Percentiles rank a stretch among this genome's conserved stretches.
Conservation (phyloP, 1,140 invertebrate species). For the Drosophila sulfurigaster region DNA sequence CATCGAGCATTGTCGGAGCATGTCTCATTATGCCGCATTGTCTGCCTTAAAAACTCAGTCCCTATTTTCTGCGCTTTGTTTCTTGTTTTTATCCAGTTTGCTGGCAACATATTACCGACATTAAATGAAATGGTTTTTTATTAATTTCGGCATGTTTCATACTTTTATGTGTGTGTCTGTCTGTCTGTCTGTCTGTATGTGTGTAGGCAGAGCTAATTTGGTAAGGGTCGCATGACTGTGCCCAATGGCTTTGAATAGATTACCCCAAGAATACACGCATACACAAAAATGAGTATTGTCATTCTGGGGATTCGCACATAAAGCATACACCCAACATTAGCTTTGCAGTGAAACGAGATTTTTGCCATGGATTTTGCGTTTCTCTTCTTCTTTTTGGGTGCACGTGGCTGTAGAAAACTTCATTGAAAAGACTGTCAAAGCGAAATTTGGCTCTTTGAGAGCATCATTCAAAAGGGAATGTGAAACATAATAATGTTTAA, state of each 20-base stretch:
- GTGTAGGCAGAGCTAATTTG: slow-evolving; percentile 52
- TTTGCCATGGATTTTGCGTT: background rate
- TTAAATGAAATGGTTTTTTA: slow-evolving; percentile 74
- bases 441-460: background rate
- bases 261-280: slow-evolving; percentile 14
- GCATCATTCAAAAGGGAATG: background rate
- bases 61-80: slow-evolving; percentile 29
- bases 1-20: slow-evolving; percentile 32
- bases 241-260: slow-evolving; percentile 51
- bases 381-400: no score
- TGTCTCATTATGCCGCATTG: slow-evolving; percentile 74
- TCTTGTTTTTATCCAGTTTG: slow-evolving; percentile 11
- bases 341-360: slow-evolving; percentile 2
- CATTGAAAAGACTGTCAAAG: background rate
- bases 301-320: slow-evolving; percentile 10
- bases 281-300: slow-evolving; percentile 13
- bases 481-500: no score
- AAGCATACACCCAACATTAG: slow-evolving; percentile 17
- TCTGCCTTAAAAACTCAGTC: slow-evolving; percentile 38
- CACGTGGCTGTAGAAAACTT: background rate
- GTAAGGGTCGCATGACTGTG: slow-evolving; percentile 31
- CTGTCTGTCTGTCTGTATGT: slow-evolving; percentile 8
- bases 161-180: slow-evolving; percentile 25
- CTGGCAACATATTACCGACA: slow-evolving; percentile 62
- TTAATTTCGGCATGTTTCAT: slow-evolving; percentile 69